Evolutionary conservation across 1,140 invertebrate genomes (phyloP).

Genomic region (Heliconius nattereri): DNA sequence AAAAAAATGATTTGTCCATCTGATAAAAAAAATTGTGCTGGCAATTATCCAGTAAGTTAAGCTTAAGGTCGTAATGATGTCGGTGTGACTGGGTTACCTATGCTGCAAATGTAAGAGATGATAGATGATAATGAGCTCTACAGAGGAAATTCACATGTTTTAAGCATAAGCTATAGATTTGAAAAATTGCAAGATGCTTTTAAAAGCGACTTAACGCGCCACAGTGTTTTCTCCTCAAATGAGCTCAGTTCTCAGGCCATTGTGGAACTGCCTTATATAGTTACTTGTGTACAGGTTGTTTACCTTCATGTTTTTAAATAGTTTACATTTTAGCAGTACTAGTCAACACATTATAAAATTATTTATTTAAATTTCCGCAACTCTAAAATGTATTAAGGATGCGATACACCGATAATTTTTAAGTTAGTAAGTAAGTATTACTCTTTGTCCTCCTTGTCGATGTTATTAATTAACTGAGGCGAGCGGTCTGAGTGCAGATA

Average conservation of each 20-base stretch:
- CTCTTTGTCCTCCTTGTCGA: neutral
- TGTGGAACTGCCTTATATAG: constrained; percentile 75
- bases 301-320: neutral
- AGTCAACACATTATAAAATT: neutral
- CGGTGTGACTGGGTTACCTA: neutral
- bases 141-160: neutral
- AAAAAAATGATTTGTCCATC: too few relatives aligned
- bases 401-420: neutral
- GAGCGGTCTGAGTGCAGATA: neutral
- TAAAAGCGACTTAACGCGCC: constrained; percentile 68
- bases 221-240: constrained; percentile 76
- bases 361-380: neutral
- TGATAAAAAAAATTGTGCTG: too few relatives aligned
- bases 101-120: neutral
- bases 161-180: constrained; percentile 4
- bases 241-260: constrained; percentile 77
- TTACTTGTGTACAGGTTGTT: constrained; percentile 60
- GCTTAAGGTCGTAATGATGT: neutral
- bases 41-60: neutral
- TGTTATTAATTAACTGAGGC: neutral
- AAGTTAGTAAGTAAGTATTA: neutral
- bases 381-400: neutral
- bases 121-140: neutral
- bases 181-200: constrained; percentile 44
- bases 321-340: neutral